Evolutionary conservation across 2,888 invertebrate species (phyloP), one percentile per base, ranked within the genome.

Genomic region (Chelonus formosanus): DNA sequence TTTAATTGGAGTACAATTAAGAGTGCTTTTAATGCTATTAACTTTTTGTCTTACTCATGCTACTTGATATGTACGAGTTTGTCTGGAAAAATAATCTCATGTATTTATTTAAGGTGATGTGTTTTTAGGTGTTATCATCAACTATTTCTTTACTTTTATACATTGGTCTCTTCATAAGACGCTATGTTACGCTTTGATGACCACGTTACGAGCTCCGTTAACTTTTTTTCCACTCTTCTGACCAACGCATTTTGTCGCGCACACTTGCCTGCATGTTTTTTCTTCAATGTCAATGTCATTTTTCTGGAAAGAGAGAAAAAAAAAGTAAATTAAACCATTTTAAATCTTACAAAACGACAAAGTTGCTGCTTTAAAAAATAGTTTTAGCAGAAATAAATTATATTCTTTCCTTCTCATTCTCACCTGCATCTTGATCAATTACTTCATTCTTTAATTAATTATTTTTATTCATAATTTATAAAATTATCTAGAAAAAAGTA

Each of bases 161-260:
- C 40, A 40, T 52, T 52, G 32, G 52, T 64, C 65, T 67, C 67
- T 68, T 63, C 44, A 7, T 31, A 48, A 66, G 65, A 67, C 69
- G 54, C 68, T 73, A 31, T 74, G 80, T 82, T 77, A 80, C 78
- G 80, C 75, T 74, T 80, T 79, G 79, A 78, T 76, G 78, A 74
- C 71, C 76, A 73, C 78, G 76, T 82, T 81, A 80, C 78, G 78
- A 75, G 79, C 80, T 79, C 77, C 74, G 80, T 77, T 79, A 76
- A 75, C 76, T 73, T 72, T 75, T 75, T 73, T 70, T 70, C 59
- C 59, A 54, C 62, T 63, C 61, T 44, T 63, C 65, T 67, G 69
- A 70, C 67, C 69, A 50, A 66, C 66, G 64, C 67, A 67, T 70
- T 70, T 68, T 70, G 70, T 72, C 69, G 70, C 66, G 67, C 62